Evolutionary conservation across 2,113 vertebrate genomes (phyloP), one percentile per base, ranked within the genome.

Genomic region (Leiothrix lutea): DNA sequence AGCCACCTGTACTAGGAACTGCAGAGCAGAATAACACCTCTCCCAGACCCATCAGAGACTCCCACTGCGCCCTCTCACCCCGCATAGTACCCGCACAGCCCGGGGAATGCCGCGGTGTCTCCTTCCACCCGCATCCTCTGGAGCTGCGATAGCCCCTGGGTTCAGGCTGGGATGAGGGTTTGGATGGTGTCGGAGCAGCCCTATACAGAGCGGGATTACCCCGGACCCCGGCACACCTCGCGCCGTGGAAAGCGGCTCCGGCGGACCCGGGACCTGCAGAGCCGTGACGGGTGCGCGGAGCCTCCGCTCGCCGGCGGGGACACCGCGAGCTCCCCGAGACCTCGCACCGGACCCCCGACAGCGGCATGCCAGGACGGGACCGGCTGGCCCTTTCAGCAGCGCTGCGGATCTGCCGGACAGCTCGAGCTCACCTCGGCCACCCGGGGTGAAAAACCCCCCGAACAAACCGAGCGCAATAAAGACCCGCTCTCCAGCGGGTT

Each of bases 401-500:
- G 4, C 48, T 9, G 14, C 61, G 4, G 44, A 48, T 33, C 61
- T 5, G 6, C 73, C 47, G 62, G 5, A 9, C 83, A 24, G 62
- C 53, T 7, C 3, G 4, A 54, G 44, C 67, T 50, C 16, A 26
- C 17, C 11, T 5, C 23, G 45, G 48, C 5, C 28, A 3, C 4
- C 14, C 17, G 1, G 22, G 12, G 12, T 5, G 42, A 48, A 14
- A 48, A 3, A 2, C 3, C 4, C 8, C 14, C 11, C 0, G 6
- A 33, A 19, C 25, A n/a, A n/a, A 23, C 17, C 2, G 13, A 33
- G 28, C 7, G 50, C 61, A 9, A 3, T 3, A 6, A 6, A 56
- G 33, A 15, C 12, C 20, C 29, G 20, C 57, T 74, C 51, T 1
- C 14, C 12, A 3, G 38, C 5, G 14, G 6, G 3, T 2, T 7